These are phyloP conservation scores for Drosophila antonietae DNA, from an alignment of 2,888 invertebrate species.

Conservation along the genomic window DNA sequence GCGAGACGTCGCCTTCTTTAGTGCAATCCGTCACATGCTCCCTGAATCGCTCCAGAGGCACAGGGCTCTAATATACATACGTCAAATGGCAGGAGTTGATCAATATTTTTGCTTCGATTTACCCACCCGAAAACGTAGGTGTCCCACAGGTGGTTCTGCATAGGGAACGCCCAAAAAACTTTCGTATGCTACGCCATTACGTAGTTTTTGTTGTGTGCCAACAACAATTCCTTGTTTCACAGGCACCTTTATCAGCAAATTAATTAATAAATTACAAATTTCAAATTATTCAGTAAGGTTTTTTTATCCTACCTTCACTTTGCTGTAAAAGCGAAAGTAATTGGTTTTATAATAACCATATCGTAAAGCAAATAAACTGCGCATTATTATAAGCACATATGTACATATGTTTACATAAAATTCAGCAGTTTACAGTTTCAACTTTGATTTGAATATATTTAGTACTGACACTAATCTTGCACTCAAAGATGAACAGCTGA, in stretches of 20 bases:
- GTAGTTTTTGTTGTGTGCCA: conserved; percentile 84
- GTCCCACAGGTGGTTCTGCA: conserved; percentile 86
- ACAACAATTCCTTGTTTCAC: conserved; percentile 85
- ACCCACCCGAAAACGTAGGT: conserved; percentile 83
- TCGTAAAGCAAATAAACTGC: neutral
- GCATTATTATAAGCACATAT: neutral
- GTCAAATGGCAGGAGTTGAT: neutral
- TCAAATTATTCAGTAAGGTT: neutral
- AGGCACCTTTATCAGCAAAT: conserved; percentile 69
- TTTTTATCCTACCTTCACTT: conserved; percentile 43
- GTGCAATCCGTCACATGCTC: conserved; percentile 80
- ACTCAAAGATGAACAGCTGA: conserved; percentile 3
- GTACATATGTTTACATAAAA: neutral
- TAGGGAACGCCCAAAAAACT: conserved; percentile 86
- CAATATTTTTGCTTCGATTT: neutral
- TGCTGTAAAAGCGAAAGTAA: conserved; percentile 38
- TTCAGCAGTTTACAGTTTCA: neutral
- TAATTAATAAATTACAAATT: neutral
- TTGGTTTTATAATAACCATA: neutral
- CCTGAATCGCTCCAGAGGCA: conserved; percentile 75
- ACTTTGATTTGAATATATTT: neutral
- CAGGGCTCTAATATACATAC: conserved; percentile 72
- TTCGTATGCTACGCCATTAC: conserved; percentile 84
- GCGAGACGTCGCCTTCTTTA: conserved; percentile 75
- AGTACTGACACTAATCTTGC: neutral